Evolutionary conservation across 35 echinoderm and acorn worm species (phyloP), one percentile per base, ranked within the genome.

Genomic region (Strongylocentrotus purpuratus): DNA sequence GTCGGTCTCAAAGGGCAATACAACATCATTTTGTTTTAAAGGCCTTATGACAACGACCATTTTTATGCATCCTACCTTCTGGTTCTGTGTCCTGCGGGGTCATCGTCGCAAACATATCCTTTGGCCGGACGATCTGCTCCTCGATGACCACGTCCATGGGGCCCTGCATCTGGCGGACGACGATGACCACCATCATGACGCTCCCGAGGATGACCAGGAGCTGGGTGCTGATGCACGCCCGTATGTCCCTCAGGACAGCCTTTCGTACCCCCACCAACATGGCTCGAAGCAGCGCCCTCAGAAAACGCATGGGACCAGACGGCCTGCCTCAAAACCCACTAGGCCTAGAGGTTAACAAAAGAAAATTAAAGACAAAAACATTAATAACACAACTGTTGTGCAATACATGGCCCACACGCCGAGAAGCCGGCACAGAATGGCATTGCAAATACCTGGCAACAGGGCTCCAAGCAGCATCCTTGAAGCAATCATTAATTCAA

Each of bases 71-170:
- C 87, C 20, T 46, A 92, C 91, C 91, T 92, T 92, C 91, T 92
- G 91, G 91, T 46, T 92, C 48, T 48, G 91, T 92, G 9, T 92
- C 91, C 50, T 92, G 91, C 48, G 91, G 91, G 3, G 47, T 31
- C 91, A 92, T 92, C 91, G 91, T 92, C 32, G 91, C 91, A 92
- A 92, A 92, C 91, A 92, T 92, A 46, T 92, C 33, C 45, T 92
- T 46, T 1, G 32, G 46, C 28, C 31, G 41, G 45, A 92, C 46
- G 17, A 92, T 46, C 1, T 92, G 18, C 91, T 92, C 91, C 11
- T 92, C 50, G 91, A 92, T 92, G 10, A 92, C 45, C 2, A 92
- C 32, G 46, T 92, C 91, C 91, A 92, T 48, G 15, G 91, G 91
- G 45, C 91, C 91, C 91, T 92, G 91, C 91, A 92, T 92, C 48